Percentiles rank a stretch among this genome's conserved stretches.
phyloP scores from a whole-genome alignment of 64 coral and sea anemone genomes.

The Dendrophyllia cribrosa region DNA sequence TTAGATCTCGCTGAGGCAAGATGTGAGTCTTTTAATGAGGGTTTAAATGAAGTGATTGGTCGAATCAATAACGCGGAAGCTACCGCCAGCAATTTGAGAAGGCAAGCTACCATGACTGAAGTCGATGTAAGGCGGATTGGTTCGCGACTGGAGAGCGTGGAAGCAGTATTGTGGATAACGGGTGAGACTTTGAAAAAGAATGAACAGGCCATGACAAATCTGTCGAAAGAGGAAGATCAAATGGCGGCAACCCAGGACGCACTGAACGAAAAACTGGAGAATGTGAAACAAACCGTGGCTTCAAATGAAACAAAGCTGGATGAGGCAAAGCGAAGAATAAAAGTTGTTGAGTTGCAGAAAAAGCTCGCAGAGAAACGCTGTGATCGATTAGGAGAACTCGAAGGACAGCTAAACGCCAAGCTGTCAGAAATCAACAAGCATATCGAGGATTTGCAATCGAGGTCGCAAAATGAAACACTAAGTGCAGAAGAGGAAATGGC shows the following conservation, averaged over 20 bases:
- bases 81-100: not conserved
- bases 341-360: conserved; percentile 42
- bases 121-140: conserved; percentile 8
- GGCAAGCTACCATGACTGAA: conserved; percentile 7
- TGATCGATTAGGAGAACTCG: not conserved
- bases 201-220: not conserved
- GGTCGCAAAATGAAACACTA: not conserved
- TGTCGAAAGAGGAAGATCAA: conserved; percentile 12
- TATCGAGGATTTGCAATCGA: conserved; percentile 28
- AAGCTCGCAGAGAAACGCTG: conserved; percentile 42
- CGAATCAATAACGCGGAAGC: conserved; percentile 32
- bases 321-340: conserved; percentile 16
- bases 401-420: conserved; percentile 1
- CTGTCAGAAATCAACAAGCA: conserved; percentile 5
- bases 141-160: conserved; percentile 6
- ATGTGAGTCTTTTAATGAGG: conserved; percentile 26
- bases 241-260: not conserved
- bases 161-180: not conserved
- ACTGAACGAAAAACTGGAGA: conserved; percentile 26
- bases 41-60: conserved; percentile 17
- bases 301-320: conserved; percentile 15
- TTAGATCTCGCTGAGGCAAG: conserved; percentile 22
- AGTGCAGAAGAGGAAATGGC: conserved; percentile 27
- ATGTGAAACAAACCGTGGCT: conserved; percentile 6
- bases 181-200: conserved; percentile 26